A percentile compares a stretch with the other conserved stretches of the same genome.
phyloP scores from a whole-genome alignment of 1,140 invertebrate genomes.

The Drosophila cardini region DNA sequence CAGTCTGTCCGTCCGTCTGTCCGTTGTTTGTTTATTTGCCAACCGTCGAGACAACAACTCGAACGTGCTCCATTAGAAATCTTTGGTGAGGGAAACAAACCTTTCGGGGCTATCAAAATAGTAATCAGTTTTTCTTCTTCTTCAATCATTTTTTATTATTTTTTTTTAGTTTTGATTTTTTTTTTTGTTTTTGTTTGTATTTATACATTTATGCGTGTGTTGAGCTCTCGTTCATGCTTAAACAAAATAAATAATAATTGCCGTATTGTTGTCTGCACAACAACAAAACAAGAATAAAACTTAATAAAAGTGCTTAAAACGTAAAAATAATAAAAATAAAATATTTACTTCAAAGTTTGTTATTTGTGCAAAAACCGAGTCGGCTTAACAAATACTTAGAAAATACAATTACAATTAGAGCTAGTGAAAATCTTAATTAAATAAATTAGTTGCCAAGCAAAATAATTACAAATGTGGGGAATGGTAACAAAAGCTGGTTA shows the following conservation, averaged over 20 bases:
- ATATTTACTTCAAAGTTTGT: constrained; percentile 56
- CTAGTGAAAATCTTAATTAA: constrained; percentile 82
- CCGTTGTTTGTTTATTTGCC: constrained; percentile 40
- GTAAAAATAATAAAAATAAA: constrained; percentile 27
- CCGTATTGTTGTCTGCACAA: constrained; percentile 41
- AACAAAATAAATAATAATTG: constrained; percentile 78
- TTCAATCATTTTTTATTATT: constrained; percentile 30
- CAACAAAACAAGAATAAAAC: constrained; percentile 35
- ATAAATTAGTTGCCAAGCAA: constrained; percentile 73
- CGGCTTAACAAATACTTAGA: constrained; percentile 31
- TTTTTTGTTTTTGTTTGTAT: constrained; percentile 43
- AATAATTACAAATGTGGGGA: constrained; percentile 77
- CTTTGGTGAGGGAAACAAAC: constrained; percentile 37
- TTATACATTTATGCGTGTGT: constrained; percentile 62
- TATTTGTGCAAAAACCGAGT: constrained; percentile 79
- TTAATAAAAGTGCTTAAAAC: constrained; percentile 37
- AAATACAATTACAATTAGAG: constrained; percentile 40
- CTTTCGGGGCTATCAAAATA: constrained; percentile 76
- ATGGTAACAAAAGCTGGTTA: constrained; percentile 69
- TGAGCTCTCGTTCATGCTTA: constrained; percentile 76
- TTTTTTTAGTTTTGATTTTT: constrained; percentile 22
- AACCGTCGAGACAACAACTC: constrained; percentile 38
- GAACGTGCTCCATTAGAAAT: constrained; percentile 56
- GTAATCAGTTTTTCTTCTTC: constrained; percentile 59
- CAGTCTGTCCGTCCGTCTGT: constrained; percentile 9